These are phyloP conservation scores for Spisula solida DNA, from an alignment of 2,888 invertebrate genomes.

Conservation along the genomic window DNA sequence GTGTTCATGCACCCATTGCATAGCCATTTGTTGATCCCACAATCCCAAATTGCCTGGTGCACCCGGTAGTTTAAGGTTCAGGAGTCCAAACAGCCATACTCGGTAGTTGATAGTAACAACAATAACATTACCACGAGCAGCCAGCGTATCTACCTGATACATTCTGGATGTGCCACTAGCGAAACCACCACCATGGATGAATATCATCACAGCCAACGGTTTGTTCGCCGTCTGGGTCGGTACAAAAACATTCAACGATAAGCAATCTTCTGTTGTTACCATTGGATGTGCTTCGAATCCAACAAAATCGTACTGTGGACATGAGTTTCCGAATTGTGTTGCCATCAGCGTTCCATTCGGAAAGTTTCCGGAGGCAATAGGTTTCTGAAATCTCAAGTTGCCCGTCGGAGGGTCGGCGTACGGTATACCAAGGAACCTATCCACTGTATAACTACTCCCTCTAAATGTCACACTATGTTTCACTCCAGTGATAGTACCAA, in stretches of 20 bases:
- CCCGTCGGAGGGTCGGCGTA: not conserved
- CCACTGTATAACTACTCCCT: not conserved
- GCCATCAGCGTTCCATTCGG: not conserved
- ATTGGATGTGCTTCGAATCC: not conserved
- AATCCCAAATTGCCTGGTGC: conserved; percentile 88
- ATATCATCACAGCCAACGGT: not conserved
- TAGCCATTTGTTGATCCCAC: conserved; percentile 87
- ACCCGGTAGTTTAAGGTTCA: conserved; percentile 87
- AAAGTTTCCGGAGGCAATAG: not conserved
- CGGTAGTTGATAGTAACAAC: conserved; percentile 89
- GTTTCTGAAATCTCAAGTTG: not conserved
- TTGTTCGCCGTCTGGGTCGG: not conserved
- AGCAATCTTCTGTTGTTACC: not conserved
- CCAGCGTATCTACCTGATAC: conserved; percentile 83
- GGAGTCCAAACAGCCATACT: conserved; percentile 88
- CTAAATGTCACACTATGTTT: not conserved
- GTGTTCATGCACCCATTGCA: conserved; percentile 90
- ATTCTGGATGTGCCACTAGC: conserved; percentile 70
- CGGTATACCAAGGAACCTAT: not conserved
- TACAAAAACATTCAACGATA: not conserved
- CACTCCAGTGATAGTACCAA: not conserved
- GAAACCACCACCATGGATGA: not conserved
- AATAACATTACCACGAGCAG: conserved; percentile 87
- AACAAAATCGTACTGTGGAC: not conserved
- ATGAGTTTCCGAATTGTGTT: not conserved